phyloP scores from a whole-genome alignment of 2,113 vertebrate species.

The Nesogale talazaci region DNA sequence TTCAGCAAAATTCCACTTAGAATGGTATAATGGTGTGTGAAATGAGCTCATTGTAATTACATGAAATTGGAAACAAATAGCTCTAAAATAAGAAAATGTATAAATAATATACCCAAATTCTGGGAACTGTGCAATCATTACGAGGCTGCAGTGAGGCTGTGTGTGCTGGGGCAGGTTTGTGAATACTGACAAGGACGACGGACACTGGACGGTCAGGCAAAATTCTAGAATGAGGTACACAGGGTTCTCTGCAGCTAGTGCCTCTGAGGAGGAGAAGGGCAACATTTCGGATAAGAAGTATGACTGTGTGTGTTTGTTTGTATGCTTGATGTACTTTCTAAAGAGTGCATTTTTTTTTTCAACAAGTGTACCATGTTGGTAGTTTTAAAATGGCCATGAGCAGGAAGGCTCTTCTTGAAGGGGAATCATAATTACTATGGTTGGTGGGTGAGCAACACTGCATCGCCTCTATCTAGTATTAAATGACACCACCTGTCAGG shows the following conservation, averaged over 20 bases:
- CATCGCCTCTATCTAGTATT: neutral
- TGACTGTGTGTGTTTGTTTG: neutral
- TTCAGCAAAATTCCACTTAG: neutral
- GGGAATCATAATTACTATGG: neutral
- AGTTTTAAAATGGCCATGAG: neutral
- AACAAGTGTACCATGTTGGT: neutral
- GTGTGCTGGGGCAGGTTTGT: neutral
- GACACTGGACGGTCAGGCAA: neutral
- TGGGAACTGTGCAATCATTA: neutral
- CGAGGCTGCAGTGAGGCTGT: neutral
- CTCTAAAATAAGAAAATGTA: too few relatives aligned
- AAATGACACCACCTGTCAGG: neutral
- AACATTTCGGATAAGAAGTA: neutral
- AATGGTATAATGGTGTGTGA: neutral
- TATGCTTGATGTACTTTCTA: constrained; percentile 3
- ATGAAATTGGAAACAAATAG: neutral
- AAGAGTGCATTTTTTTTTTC: constrained; percentile 4
- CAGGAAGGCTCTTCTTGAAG: neutral
- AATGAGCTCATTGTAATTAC: neutral
- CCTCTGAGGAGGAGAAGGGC: neutral
- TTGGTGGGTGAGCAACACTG: neutral
- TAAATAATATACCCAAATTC: neutral
- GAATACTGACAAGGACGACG: neutral
- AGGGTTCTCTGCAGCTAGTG: neutral
- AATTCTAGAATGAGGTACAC: neutral